phyloP scores from a whole-genome alignment of 2,797 vertebrate species.

The Carapus acus region DNA sequence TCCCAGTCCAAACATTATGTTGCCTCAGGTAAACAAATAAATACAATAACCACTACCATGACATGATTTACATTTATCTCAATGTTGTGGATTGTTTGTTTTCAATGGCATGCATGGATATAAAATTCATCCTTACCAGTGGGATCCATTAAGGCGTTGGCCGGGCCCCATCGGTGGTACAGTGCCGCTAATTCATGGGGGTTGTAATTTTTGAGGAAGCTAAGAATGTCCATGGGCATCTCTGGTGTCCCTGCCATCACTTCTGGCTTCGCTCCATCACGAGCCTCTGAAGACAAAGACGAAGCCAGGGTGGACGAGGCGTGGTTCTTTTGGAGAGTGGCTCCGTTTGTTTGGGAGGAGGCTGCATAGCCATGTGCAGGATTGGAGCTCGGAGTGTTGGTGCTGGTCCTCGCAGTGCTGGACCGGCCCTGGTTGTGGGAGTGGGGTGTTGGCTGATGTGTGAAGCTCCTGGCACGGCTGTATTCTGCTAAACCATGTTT shows the following conservation, averaged over 20 bases:
- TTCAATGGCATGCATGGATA: too few species aligned
- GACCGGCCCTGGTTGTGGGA: conserved; percentile 49
- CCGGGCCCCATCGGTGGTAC: conserved; percentile 86
- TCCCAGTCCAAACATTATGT: too few species aligned
- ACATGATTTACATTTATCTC: too few species aligned
- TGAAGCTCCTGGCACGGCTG: conserved; percentile 43
- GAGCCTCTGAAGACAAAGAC: conserved; percentile 46
- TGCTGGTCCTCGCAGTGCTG: conserved; percentile 41
- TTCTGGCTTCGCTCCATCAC: conserved; percentile 71
- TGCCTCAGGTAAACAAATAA: too few species aligned
- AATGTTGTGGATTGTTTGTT: too few species aligned
- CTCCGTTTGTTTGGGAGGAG: conserved; percentile 48
- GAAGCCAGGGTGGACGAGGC: conserved; percentile 30
- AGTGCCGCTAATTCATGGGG: conserved; percentile 84
- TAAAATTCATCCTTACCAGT: conserved; percentile 69
- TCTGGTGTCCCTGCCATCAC: conserved; percentile 67
- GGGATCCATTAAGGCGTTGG: conserved; percentile 77
- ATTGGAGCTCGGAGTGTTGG: conserved; percentile 45
- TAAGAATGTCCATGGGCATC: conserved; percentile 77
- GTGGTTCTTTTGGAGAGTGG: conserved; percentile 35
- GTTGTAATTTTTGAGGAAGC: conserved; percentile 87
- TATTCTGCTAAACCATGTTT: conserved; percentile 77
- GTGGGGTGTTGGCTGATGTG: conserved; percentile 41
- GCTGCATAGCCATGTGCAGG: conserved; percentile 37
- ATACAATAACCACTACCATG: too few species aligned